phyloP scores from a whole-genome alignment of 2,888 invertebrate genomes.

The Phragmatobia fuliginosa region DNA sequence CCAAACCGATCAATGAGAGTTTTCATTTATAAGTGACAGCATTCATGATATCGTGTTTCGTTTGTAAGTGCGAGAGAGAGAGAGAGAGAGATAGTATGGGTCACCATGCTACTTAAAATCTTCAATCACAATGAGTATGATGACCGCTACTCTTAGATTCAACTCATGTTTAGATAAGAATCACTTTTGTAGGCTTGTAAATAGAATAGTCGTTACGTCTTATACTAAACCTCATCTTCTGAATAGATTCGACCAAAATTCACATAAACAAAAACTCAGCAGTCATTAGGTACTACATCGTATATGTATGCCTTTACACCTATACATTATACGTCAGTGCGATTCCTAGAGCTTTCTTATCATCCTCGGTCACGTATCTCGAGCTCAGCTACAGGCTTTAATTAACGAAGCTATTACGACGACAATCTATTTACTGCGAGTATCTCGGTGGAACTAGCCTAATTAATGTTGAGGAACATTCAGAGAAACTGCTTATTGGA shows the following conservation, averaged over 20 bases:
- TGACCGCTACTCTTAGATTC: no score
- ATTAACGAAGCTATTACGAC: conserved; percentile 45
- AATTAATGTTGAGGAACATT: conserved; percentile 12
- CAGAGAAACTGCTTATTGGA: neutral
- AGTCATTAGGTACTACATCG: neutral
- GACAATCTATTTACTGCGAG: conserved; percentile 16
- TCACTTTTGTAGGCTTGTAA: no score
- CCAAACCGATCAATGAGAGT: no score
- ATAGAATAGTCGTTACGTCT: no score
- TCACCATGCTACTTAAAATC: no score
- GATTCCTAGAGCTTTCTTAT: conserved; percentile 20
- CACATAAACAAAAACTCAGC: neutral
- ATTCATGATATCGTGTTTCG: no score
- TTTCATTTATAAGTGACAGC: no score
- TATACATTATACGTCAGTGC: neutral
- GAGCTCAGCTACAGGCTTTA: conserved; percentile 34
- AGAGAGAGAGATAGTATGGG: no score
- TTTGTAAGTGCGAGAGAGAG: no score
- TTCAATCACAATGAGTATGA: no score
- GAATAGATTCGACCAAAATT: neutral
- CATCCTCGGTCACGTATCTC: conserved; percentile 38
- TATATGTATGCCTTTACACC: neutral
- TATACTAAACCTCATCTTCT: neutral
- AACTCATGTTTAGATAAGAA: no score
- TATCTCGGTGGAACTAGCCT: conserved; percentile 4